Evolutionary conservation across 1,140 invertebrate species (phyloP), one percentile per base, ranked within the genome.

Genomic region (Vollenhovia emeryi): DNA sequence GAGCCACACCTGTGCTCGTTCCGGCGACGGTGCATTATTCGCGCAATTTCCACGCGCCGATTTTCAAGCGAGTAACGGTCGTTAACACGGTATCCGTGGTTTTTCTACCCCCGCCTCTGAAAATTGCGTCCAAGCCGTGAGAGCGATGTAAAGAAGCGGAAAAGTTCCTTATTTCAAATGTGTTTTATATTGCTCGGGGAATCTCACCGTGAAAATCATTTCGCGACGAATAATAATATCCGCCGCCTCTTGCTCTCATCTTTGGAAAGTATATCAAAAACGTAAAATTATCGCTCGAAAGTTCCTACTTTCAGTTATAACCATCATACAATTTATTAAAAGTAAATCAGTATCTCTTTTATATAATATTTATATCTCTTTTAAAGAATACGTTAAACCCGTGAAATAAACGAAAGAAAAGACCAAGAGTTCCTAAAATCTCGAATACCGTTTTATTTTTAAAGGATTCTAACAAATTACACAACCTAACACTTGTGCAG

Each of bases 11-110:
- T 0, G 88, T 93, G 45, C 68, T 91, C 40, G 89, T 94, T 21
- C 94, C 94, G 0, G 78, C 66, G 2, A 86, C 87, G 11, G 82
- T 90, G 30, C 91, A 93, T 21, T 94, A 93, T 59, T 92, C 93
- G 9, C 86, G 94, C 30, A 95, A 94, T 79, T 90, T 92, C 75
- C 93, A 93, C 60, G 71, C 92, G 18, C 94, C 94, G 2, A 64
- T 95, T 52, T 95, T 95, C 68, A 92, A 93, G 60, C 91, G 90
- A 11, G 91, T 95, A 18, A 94, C 91, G 13, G 86, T 94, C 15
- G 92, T 94, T 6, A 95, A 92, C 75, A 92, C 91, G 0, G 86
- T 92, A 1, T 93, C 92, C 1, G 90, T 95, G 6, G 86, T 93
- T n/a, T 93, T 93, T 85, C 57, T 94, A 5, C 94, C 94, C 0